Evolutionary conservation across 2,797 vertebrate genomes (phyloP), one percentile per base, ranked within the genome.

Genomic region (Sarcoramphus papa): DNA sequence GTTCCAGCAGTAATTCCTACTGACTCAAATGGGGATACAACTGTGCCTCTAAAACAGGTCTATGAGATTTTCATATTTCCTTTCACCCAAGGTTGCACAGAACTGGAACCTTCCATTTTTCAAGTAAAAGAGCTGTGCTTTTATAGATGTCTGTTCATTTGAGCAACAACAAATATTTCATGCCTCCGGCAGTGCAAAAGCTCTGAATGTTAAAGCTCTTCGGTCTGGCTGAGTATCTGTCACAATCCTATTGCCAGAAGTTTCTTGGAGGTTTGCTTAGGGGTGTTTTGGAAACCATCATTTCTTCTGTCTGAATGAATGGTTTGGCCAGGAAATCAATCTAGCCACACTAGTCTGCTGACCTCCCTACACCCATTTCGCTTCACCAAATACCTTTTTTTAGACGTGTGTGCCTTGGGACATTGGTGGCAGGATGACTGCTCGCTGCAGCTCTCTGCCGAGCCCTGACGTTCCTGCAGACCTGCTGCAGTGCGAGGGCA

Each of bases 271-370:
- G 24, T 93, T 95, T 89, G 41, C 89, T 94, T 50, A 51, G 92
- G 78, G 85, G 91, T 83, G 93, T 94, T 93, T 95, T 92, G 92
- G 89, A 94, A 96, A 96, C 94, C 75, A 35, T 92, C 20, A 85
- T 92, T 96, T 94, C 81, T 96, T 79, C 93, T 91, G 68, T 72
- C 95, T 93, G 88, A 92, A 95, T 96, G 94, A 95, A 77, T 85
- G 91, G 93, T 94, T 97, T 96, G 97, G 93, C 91, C 93, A 88
- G 96, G 96, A 95, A 96, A 85, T 94, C 65, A 51, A 93, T 54
- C 86, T 54, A 96, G 88, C 93, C 95, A 81, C 95, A 91, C 1
- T 13, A 75, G 78, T 93, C 94, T 96, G 88, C 96, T 96, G 92
- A 94, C 87, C 91, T 95, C 69, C 65, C 73, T 92, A 45, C 81